These are phyloP conservation scores for Leptobrachium ailaonicum DNA, from an alignment of 2,113 vertebrate species.

Conservation along the genomic window DNA sequence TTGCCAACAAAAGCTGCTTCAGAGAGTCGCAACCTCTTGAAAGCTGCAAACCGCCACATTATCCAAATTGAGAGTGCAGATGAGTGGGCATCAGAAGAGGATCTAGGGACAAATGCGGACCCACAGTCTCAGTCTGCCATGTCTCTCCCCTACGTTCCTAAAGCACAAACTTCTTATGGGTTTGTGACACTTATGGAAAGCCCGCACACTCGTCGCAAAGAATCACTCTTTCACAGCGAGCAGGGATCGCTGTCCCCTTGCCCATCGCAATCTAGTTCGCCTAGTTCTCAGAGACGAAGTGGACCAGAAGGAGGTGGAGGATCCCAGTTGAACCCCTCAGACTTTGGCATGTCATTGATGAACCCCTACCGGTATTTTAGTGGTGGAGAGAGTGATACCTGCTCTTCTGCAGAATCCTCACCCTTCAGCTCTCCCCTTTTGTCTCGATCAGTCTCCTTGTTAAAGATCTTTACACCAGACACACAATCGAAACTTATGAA, in stretches of 20 bases:
- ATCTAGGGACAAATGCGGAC: conserved; percentile 75
- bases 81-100: conserved; percentile 69
- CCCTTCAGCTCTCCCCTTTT: conserved; percentile 91
- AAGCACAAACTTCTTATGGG: conserved; percentile 92
- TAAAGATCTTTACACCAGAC: conserved; percentile 91
- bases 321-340: conserved; percentile 70
- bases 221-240: conserved; percentile 93
- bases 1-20: conserved; percentile 74
- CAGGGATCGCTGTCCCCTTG: conserved; percentile 73
- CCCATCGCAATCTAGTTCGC: conserved; percentile 78
- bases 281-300: conserved; percentile 71
- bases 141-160: conserved; percentile 89
- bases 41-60: conserved; percentile 83
- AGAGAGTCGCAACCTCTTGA: conserved; percentile 79
- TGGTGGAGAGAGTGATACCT: conserved; percentile 92
- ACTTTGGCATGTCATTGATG: conserved; percentile 77
- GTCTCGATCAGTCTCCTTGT: conserved; percentile 88
- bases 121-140: conserved; percentile 86
- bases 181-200: conserved; percentile 92
- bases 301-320: conserved; percentile 62
- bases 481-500: conserved; percentile 91
- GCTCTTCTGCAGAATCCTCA: conserved; percentile 91
- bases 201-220: conserved; percentile 91
- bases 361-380: conserved; percentile 91
- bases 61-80: conserved; percentile 94